Percentiles rank a stretch among this genome's conserved stretches.
phyloP scores from a whole-genome alignment of 2,888 invertebrate species.

The Prosopocoilus inquinatus region DNA sequence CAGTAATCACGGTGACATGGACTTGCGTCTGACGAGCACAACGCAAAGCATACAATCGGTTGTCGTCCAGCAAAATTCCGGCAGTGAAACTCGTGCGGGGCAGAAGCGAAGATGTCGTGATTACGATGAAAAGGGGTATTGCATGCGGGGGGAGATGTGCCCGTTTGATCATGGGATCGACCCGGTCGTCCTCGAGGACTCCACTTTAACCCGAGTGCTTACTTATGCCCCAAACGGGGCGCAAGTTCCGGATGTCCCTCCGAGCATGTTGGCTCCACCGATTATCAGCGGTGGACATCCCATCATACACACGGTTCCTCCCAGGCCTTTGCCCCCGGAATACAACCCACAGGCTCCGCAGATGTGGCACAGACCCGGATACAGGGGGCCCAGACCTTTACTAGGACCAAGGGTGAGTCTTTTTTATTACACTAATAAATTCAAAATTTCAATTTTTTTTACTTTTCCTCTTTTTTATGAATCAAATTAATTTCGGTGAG shows the following conservation, averaged over 20 bases:
- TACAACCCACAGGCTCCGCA: constrained; percentile 50
- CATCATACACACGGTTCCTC: constrained; percentile 34
- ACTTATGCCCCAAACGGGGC: constrained; percentile 53
- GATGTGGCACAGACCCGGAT: constrained; percentile 44
- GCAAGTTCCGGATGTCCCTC: constrained; percentile 32
- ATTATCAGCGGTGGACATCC: constrained; percentile 47
- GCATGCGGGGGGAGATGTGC: constrained; percentile 95
- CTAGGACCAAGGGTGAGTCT: constrained; percentile 35
- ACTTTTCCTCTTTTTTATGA: too few relatives aligned
- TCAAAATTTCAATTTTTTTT: too few relatives aligned
- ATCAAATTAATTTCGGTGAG: too few relatives aligned
- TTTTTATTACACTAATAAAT: constrained; percentile 25
- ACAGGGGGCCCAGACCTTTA: constrained; percentile 43
- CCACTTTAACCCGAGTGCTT: constrained; percentile 59
- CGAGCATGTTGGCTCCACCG: constrained; percentile 31
- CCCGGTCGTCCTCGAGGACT: constrained; percentile 92
- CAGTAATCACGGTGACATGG: constrained; percentile 56
- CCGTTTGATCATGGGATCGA: constrained; percentile 96
- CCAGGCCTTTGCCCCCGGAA: constrained; percentile 36
- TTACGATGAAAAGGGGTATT: constrained; percentile 75
- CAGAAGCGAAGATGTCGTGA: constrained; percentile 76
- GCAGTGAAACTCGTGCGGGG: constrained; percentile 15
- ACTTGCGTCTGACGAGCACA: constrained; percentile 46
- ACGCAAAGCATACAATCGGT: constrained; percentile 57
- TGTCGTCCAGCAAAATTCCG: constrained; percentile 40